These are phyloP conservation scores for Eriosoma lanigerum DNA, from an alignment of 1,140 invertebrate species.

Conservation along the genomic window DNA sequence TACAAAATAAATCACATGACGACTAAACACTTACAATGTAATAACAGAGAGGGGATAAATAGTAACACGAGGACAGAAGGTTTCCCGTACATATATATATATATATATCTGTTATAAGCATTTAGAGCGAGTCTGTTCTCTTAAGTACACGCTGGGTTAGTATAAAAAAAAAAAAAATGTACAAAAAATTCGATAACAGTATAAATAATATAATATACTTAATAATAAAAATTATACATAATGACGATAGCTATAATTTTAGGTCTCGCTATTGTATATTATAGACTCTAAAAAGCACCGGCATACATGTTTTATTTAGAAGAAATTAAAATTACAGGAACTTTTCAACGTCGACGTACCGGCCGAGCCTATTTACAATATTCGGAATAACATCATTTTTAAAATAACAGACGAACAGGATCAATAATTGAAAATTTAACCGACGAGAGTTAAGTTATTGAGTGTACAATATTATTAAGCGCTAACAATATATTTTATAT, in stretches of 20 bases:
- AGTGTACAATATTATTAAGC: constrained; percentile 17
- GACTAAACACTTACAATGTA: constrained; percentile 38
- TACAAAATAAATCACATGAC: constrained; percentile 51
- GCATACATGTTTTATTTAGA: constrained; percentile 19
- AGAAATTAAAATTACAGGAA: constrained; percentile 51
- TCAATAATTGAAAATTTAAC: constrained; percentile 19
- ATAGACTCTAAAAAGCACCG: constrained; percentile 42
- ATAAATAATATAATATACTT: constrained; percentile 11
- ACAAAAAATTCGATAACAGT: constrained; percentile 48
- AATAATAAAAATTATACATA: constrained; percentile 29
- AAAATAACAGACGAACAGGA: constrained; percentile 31
- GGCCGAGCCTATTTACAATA: constrained; percentile 16
- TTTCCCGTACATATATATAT: neutral
- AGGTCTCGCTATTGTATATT: neutral
- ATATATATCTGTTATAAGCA: constrained; percentile 7
- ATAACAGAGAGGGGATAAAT: constrained; percentile 29
- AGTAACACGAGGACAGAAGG: constrained; percentile 34
- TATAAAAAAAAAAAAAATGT: constrained; percentile 35
- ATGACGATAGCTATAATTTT: constrained; percentile 19
- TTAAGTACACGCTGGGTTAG: constrained; percentile 46
- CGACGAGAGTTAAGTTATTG: neutral
- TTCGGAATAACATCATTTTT: neutral
- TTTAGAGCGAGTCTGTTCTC: constrained; percentile 5
- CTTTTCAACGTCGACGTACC: constrained; percentile 38
- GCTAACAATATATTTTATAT: constrained; percentile 19